phyloP scores from a whole-genome alignment of 2,888 invertebrate genomes.

The Tethea ocularis region DNA sequence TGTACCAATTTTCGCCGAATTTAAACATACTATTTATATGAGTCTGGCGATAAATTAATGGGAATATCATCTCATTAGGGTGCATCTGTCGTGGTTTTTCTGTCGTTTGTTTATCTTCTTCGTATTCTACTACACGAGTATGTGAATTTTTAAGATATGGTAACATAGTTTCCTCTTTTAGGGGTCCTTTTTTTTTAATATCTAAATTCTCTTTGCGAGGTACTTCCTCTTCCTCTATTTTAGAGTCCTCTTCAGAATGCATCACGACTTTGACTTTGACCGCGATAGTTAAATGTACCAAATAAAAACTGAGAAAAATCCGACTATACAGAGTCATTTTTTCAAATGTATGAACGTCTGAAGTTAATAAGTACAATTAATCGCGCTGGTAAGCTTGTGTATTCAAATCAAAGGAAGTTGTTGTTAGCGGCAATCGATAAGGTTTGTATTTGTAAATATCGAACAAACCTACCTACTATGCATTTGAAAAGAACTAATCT shows the following conservation, averaged over 20 bases:
- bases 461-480: conserved; percentile 23
- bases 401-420: conserved; percentile 42
- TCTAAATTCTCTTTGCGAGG: conserved; percentile 51
- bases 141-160: conserved; percentile 58
- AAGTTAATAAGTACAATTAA: conserved; percentile 2
- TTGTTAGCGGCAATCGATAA: conserved; percentile 51
- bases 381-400: conserved; percentile 13
- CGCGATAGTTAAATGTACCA: conserved; percentile 48
- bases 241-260: conserved; percentile 72
- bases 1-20: conserved; percentile 77
- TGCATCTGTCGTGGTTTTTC: conserved; percentile 58
- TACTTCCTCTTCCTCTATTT: conserved; percentile 58
- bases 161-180: conserved; percentile 39
- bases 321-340: conserved; percentile 50
- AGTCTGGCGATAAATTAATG: conserved; percentile 68
- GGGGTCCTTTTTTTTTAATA: conserved; percentile 37
- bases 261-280: conserved; percentile 75
- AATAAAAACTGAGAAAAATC: conserved; percentile 40
- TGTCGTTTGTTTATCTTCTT: conserved; percentile 56
- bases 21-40: conserved; percentile 79
- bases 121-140: conserved; percentile 45
- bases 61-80: conserved; percentile 74
- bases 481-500: conserved; percentile 33
- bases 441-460: conserved; percentile 62
- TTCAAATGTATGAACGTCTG: conserved; percentile 24